Evolutionary conservation across 2,888 invertebrate species (phyloP).

Genomic region (Ectemnius cavifrons): DNA sequence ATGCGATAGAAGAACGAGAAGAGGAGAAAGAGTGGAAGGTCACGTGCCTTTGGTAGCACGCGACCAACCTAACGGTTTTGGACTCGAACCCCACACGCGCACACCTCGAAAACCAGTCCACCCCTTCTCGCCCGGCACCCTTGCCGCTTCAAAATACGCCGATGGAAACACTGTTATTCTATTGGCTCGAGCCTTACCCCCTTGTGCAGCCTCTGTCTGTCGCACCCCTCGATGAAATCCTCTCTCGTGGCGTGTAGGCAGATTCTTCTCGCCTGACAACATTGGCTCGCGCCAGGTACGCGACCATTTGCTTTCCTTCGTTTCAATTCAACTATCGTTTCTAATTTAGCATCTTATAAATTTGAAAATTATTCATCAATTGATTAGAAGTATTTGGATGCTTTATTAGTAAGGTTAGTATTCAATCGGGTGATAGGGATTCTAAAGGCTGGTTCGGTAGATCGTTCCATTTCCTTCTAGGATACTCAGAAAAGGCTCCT

Average conservation of each 20-base stretch:
- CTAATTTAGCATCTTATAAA: no score
- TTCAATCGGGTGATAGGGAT: background rate
- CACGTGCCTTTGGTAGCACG: constrained; percentile 75
- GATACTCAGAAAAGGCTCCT: background rate
- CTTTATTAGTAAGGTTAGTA: no score
- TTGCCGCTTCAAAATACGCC: constrained; percentile 71
- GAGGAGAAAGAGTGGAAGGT: constrained; percentile 60
- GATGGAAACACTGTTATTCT: constrained; percentile 72
- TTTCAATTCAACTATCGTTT: no score
- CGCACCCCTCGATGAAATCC: constrained; percentile 58
- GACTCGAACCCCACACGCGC: constrained; percentile 68
- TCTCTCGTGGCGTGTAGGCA: constrained; percentile 42
- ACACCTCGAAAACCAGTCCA: constrained; percentile 72
- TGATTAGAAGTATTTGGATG: no score
- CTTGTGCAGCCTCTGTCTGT: constrained; percentile 26
- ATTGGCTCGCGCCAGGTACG: constrained; percentile 18
- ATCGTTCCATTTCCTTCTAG: constrained; percentile 23
- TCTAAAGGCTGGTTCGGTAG: constrained; percentile 16
- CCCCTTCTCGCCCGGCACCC: constrained; percentile 71
- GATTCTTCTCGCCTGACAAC: constrained; percentile 46
- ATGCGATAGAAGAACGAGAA: constrained; percentile 18
- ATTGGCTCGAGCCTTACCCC: constrained; percentile 70
- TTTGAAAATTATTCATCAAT: no score
- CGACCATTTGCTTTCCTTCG: constrained; percentile 38
- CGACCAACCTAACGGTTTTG: constrained; percentile 77